Evolutionary conservation across 2,888 invertebrate genomes (phyloP).

Genomic region (Homarus gammarus): DNA sequence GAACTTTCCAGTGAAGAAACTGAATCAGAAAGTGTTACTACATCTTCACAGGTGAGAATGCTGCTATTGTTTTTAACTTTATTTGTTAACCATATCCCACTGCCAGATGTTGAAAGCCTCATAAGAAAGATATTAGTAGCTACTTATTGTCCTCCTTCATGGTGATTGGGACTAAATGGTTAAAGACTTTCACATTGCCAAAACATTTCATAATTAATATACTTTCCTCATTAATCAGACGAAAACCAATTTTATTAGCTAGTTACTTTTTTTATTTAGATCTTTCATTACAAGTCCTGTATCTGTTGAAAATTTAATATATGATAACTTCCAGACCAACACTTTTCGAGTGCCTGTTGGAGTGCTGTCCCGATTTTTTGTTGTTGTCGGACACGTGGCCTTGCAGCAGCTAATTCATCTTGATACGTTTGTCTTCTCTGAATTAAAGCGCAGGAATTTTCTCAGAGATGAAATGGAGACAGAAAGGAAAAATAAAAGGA

Average conservation of each 20-base stretch:
- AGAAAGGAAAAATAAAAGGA: constrained; percentile 78
- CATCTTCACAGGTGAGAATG: not conserved
- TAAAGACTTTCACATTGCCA: no score
- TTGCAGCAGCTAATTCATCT: constrained; percentile 88
- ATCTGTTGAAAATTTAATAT: no score
- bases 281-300: no score
- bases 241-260: no score
- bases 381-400: constrained; percentile 87
- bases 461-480: constrained; percentile 79
- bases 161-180: not conserved
- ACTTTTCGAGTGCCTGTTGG: constrained; percentile 36
- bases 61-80: not conserved
- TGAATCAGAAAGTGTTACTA: not conserved
- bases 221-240: no score
- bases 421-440: constrained; percentile 90
- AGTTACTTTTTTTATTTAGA: no score
- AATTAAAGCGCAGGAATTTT: constrained; percentile 85
- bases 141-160: no score
- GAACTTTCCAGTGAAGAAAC: not conserved
- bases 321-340: constrained; percentile 27
- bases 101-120: no score
- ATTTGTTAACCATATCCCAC: no score
- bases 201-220: no score
- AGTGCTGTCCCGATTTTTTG: constrained; percentile 81
- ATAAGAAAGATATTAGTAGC: no score